Percentiles rank a stretch among this genome's conserved stretches.
phyloP scores from a whole-genome alignment of 2,888 invertebrate genomes.

The Atethmia centrago region DNA sequence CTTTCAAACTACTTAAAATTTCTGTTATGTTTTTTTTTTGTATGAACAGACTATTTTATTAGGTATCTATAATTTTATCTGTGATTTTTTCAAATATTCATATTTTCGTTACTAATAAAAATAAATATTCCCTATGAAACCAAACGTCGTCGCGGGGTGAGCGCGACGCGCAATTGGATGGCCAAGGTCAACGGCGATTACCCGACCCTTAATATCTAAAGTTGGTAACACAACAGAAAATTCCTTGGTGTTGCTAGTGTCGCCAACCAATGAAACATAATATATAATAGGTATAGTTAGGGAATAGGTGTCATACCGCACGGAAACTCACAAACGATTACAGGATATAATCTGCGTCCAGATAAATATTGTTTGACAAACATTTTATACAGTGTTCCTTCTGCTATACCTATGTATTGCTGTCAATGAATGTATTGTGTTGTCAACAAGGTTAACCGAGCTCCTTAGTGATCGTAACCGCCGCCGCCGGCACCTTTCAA shows the following conservation, averaged over 20 bases:
- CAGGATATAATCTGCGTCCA: not conserved
- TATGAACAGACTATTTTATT: too few species aligned
- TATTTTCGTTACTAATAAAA: too few species aligned
- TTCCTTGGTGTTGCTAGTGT: not conserved
- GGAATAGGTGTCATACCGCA: not conserved
- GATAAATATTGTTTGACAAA: not conserved
- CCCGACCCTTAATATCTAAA: not conserved
- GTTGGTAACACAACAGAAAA: not conserved
- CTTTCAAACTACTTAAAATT: too few species aligned
- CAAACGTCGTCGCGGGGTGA: too few species aligned
- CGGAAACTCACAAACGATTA: not conserved
- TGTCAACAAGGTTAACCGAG: slow-evolving; percentile 21
- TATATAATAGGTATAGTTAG: not conserved
- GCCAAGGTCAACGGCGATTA: too few species aligned
- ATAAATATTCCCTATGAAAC: too few species aligned
- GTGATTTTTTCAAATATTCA: too few species aligned
- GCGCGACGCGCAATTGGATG: too few species aligned
- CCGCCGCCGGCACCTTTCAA: not conserved
- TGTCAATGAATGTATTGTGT: slow-evolving; percentile 20
- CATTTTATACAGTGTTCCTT: slow-evolving; percentile 1
- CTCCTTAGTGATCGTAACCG: not conserved
- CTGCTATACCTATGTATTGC: not conserved
- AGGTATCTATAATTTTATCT: too few species aligned
- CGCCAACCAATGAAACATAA: not conserved
- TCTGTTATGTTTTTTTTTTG: too few species aligned